Base-by-base conservation (phyloP, 64 coral and sea anemone genomes). In the Pocillopora verrucosa region DNA sequence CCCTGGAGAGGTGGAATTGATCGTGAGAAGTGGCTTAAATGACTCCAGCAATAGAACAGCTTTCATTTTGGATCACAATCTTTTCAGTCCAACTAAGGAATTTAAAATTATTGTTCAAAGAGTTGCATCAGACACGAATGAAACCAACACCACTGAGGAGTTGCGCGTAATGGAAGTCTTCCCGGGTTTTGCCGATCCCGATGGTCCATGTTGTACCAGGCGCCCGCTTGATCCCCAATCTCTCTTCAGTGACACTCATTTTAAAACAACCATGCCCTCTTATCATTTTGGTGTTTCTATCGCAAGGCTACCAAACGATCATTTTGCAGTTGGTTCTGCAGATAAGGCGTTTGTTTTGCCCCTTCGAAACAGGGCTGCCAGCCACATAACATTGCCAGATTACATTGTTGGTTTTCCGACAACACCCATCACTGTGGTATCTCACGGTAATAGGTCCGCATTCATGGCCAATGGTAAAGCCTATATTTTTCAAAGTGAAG, bases 71-170 rank as follows among this genome's bases (percentile, higher is more conserved):
- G 90, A 92, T 0, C 76, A 59, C 11, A 81, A 81, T 25, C 58
- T 56, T 19, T 87, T 79, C 15, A 92, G 75, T 59, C 74, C 75
- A 1, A 92, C 73, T 22, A 60, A 51, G 30, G 74, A 92, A 25
- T 61, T 92, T 36, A 92, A 87, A 16, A 60, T 92, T 17, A 74
- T 87, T 19, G 90, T 92, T 10, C 63, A 75, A 26, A 86, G 61
- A 59, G 75, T 92, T 11, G 79, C 90, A 1, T 86, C 82, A 34
- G 83, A 78, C 36, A 35, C 61, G 12, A 92, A 92, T 16, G 76
- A 92, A 64, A 93, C 84, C 20, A 96, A 88, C 60, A 77, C 88
- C 2, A 94, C 92, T 56, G 73, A 80, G 41, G 25, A 90, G 30
- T 60, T 60, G 26, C 76, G 83, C 60, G 80, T 90, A 90, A 72